A percentile compares a stretch with the other conserved stretches of the same genome.
These are phyloP conservation scores for Nibea albiflora DNA, from an alignment of 2,113 vertebrate species.

Conservation along the genomic window DNA sequence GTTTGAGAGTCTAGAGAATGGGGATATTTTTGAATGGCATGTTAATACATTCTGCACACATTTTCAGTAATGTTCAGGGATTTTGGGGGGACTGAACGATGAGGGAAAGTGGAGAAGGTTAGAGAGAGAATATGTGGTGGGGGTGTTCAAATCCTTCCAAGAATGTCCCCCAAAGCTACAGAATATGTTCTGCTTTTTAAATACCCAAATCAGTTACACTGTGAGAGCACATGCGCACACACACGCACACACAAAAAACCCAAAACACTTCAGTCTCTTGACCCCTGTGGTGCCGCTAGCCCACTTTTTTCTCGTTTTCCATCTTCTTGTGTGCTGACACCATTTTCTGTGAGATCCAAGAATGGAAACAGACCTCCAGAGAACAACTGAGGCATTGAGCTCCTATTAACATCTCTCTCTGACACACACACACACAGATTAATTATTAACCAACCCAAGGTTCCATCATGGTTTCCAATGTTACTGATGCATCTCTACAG, in stretches of 20 bases:
- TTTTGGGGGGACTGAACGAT: conserved; percentile 19
- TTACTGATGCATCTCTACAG: background rate
- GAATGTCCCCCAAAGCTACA: conserved; percentile 58
- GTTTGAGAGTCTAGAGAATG: conserved; percentile 5
- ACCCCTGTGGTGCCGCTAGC: conserved; percentile 25
- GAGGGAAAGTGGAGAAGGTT: conserved; percentile 11
- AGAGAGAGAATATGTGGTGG: conserved; percentile 23
- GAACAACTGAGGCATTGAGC: conserved; percentile 18
- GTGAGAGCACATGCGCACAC: conserved; percentile 12
- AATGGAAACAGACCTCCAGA: conserved; percentile 32
- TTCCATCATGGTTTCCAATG: background rate
- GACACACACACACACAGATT: background rate
- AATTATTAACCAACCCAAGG: background rate
- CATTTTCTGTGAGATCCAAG: conserved; percentile 26
- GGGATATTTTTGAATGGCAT: conserved; percentile 24
- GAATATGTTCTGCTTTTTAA: conserved; percentile 53
- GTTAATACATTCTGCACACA: conserved; percentile 36
- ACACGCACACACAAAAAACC: conserved; percentile 1
- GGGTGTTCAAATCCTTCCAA: conserved; percentile 63
- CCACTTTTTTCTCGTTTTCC: conserved; percentile 11
- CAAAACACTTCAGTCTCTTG: conserved; percentile 9
- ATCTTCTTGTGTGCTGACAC: conserved; percentile 12
- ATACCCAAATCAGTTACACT: conserved; percentile 58
- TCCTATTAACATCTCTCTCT: background rate
- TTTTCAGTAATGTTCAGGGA: conserved; percentile 45